These are phyloP conservation scores for Barypeithes pellucidus DNA, from an alignment of 2,888 invertebrate species.

Conservation along the genomic window DNA sequence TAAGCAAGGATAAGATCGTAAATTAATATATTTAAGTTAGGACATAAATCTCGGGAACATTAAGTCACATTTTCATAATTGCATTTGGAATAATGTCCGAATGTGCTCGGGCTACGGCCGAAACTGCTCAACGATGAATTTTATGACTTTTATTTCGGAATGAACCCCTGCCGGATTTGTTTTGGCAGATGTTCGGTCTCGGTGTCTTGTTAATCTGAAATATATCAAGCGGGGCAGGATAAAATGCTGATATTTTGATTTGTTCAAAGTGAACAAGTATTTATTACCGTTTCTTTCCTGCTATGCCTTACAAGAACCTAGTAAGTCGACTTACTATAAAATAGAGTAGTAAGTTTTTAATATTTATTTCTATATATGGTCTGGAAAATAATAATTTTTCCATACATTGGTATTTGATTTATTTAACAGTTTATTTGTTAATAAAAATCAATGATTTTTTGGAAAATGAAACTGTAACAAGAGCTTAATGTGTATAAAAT, in stretches of 20 bases:
- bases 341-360: too few relatives aligned
- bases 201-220: slow-evolving; percentile 53
- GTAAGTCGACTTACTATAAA: too few relatives aligned
- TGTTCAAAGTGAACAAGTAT: too few relatives aligned
- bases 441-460: too few relatives aligned
- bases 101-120: slow-evolving; percentile 34
- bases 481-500: too few relatives aligned
- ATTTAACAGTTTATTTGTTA: too few relatives aligned
- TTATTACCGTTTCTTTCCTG: too few relatives aligned
- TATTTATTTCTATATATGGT: too few relatives aligned
- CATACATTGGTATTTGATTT: too few relatives aligned
- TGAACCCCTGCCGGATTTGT: slow-evolving; percentile 58
- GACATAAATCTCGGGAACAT: slow-evolving; percentile 70
- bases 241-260: slow-evolving; percentile 8
- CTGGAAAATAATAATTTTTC: too few relatives aligned
- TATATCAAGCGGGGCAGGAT: slow-evolving; percentile 44
- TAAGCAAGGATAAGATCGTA: slow-evolving; percentile 68
- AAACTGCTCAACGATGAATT: slow-evolving; percentile 42
- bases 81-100: slow-evolving; percentile 65
- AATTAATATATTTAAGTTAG: slow-evolving; percentile 71
- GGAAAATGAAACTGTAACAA: too few relatives aligned
- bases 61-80: slow-evolving; percentile 72
- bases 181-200: slow-evolving; percentile 60
- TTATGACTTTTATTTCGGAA: slow-evolving; percentile 43
- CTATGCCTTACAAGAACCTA: too few relatives aligned